Conservation (phyloP, 2,888 invertebrate species). For the Anoplius nigerrimus region DNA sequence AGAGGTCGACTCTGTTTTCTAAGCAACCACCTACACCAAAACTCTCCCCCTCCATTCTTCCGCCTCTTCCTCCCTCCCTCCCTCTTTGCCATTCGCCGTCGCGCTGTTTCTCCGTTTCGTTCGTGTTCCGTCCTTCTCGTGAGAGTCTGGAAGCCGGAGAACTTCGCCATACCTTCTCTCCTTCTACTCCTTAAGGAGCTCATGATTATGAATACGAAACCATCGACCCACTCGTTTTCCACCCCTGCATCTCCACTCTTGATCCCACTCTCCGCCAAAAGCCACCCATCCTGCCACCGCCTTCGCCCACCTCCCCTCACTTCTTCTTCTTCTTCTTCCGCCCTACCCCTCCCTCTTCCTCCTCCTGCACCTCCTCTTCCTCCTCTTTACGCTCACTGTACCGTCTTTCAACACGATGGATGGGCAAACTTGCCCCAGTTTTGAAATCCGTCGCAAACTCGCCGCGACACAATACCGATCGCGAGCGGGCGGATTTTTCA, state of each 20-base stretch:
- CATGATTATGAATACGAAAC: constrained; percentile 55
- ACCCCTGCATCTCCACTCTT: constrained; percentile 21
- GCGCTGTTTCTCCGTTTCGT: background rate
- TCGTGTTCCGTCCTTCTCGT: constrained; percentile 18
- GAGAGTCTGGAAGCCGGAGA: no score
- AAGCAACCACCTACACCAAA: constrained; percentile 12
- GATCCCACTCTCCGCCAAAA: background rate
- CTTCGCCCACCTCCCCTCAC: constrained; percentile 11
- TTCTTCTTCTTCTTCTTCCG: constrained; percentile 9
- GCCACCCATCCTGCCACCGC: background rate
- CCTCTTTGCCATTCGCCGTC: no score
- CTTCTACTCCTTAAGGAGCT: constrained; percentile 11
- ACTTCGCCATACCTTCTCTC: no score
- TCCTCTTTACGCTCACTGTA: constrained; percentile 23
- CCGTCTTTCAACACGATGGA: constrained; percentile 37
- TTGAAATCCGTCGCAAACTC: constrained; percentile 24
- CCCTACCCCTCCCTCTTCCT: constrained; percentile 10
- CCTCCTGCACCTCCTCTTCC: background rate
- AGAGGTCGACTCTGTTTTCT: constrained; percentile 9
- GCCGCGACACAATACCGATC: constrained; percentile 2
- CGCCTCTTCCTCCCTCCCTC: no score
- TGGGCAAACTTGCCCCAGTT: constrained; percentile 62
- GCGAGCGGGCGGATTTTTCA: constrained; percentile 1
- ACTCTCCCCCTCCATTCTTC: background rate
- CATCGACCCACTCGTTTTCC: constrained; percentile 52